Conservation (phyloP, 1,140 invertebrate species). For the Gonatopus flavifemur region DNA sequence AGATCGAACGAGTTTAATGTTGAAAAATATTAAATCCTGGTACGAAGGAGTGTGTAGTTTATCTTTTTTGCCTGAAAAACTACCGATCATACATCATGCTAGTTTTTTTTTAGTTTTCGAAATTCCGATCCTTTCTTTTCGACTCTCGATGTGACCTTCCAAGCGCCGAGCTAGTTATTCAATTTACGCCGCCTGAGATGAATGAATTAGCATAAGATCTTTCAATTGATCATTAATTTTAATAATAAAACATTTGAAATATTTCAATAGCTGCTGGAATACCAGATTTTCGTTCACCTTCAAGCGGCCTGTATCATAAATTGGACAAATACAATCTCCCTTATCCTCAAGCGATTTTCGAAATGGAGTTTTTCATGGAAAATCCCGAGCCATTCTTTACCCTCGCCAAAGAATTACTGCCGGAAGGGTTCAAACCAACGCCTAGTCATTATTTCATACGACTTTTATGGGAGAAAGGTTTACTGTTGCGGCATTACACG, state of each 20-base stretch:
- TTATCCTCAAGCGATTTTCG: conserved; percentile 94
- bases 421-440: conserved; percentile 80
- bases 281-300: conserved; percentile 90
- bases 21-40: too few relatives aligned
- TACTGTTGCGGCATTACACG: conserved; percentile 82
- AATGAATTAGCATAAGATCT: not conserved
- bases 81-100: too few relatives aligned
- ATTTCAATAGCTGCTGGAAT: conserved; percentile 81
- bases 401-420: conserved; percentile 84
- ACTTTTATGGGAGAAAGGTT: conserved; percentile 76
- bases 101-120: too few relatives aligned
- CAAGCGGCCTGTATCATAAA: conserved; percentile 90
- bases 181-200: too few relatives aligned
- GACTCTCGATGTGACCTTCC: too few relatives aligned
- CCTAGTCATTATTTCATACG: conserved; percentile 82
- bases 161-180: too few relatives aligned
- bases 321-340: conserved; percentile 89
- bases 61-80: too few relatives aligned
- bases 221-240: not conserved
- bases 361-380: conserved; percentile 78
- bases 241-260: not conserved
- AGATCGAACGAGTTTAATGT: too few relatives aligned
- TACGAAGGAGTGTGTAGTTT: too few relatives aligned
- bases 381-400: conserved; percentile 87
- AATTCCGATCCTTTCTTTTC: too few relatives aligned